Evolutionary conservation across 1,140 invertebrate genomes (phyloP), one percentile per base, ranked within the genome.

Genomic region (Drosophila prosaltans): DNA sequence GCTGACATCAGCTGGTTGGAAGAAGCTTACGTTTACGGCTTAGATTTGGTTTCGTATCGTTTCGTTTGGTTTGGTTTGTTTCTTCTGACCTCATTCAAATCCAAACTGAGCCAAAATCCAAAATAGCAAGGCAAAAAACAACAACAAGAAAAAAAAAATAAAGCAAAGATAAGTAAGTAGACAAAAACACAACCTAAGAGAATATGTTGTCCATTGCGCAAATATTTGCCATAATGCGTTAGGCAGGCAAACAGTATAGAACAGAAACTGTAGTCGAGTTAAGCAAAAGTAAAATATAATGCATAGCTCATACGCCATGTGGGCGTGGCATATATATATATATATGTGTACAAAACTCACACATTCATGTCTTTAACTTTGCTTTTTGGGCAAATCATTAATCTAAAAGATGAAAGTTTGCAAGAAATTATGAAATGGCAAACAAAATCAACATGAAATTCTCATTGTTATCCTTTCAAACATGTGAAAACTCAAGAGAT

Each of bases 191-290:
- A 51, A 51, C 45, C 45, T 51, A 51, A 51, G 45, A 51, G 62
- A 78, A 78, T 78, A 78, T 77, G 74, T 77, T 78, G 74, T 78
- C 74, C 74, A 69, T 72, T 72, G 74, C 62, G 62, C 75, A 78
- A 78, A 78, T 78, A 78, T 78, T 78, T 78, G 75, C 65, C 58
- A 62, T 77, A 78, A 77, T 78, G 68, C 74, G 74, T 78, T 66
- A 32, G 36, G 63, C 62, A 77, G 77, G 77, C 67, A 77, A 70
- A 68, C 43, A 76, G 28, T 3, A 30, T 4, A 65, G 51, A 71
- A 21, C 16, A 36, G 39, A 28, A 40, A 32, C 32, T 36, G 28
- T 30, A 30, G 28, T 30, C 2, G 4, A 2, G 4, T 30, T 4
- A 32, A 65, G 24, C 16, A 65, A 45, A 66, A 58, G 39, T 41